Percentiles rank a stretch among this genome's conserved stretches.
Conservation (phyloP, 2,113 vertebrate species). For the Carassius carassius region DNA sequence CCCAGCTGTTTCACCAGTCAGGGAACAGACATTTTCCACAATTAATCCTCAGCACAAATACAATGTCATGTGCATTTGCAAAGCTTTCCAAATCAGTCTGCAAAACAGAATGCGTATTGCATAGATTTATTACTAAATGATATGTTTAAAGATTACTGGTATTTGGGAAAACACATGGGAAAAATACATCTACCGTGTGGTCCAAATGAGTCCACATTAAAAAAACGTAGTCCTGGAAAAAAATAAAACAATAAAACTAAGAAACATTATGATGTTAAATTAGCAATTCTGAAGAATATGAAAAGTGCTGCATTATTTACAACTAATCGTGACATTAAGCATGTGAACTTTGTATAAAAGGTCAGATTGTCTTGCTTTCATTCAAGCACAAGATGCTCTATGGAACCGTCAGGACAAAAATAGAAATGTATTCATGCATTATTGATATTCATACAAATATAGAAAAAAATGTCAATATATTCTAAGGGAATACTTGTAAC, state of each 20-base stretch:
- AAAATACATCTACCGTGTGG: neutral
- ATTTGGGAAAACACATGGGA: neutral
- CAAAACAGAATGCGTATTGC: neutral
- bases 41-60: constrained; percentile 2
- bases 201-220: neutral
- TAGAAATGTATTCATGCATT: neutral
- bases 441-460: neutral
- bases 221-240: neutral
- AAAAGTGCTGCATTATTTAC: neutral
- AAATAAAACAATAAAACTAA: neutral
- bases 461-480: neutral
- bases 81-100: neutral
- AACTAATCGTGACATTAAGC: neutral
- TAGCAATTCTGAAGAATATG: neutral
- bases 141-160: neutral
- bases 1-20: constrained; percentile 13
- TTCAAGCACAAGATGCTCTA: neutral
- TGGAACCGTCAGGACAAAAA: neutral
- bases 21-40: neutral
- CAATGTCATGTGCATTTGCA: neutral
- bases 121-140: neutral
- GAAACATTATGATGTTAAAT: neutral
- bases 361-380: neutral
- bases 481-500: neutral
- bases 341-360: no score